A percentile compares a stretch with the other conserved stretches of the same genome.
Evolutionary conservation across 2,888 invertebrate genomes (phyloP).

Genomic region (Apotomis capreana): DNA sequence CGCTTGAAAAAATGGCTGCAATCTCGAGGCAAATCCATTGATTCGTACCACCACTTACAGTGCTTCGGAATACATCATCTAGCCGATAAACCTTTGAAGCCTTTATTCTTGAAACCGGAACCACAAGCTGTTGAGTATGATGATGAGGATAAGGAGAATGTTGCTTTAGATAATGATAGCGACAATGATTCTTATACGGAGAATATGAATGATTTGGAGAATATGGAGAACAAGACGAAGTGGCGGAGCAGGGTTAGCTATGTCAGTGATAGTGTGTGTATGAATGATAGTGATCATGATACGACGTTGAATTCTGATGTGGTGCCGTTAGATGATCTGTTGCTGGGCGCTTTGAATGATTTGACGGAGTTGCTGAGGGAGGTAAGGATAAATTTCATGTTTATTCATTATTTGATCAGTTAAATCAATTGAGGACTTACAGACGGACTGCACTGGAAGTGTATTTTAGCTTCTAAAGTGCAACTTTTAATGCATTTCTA

Average conservation of each 20-base stretch:
- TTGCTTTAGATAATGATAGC: constrained; percentile 69
- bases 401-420: no score
- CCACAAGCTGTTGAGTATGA: constrained; percentile 53
- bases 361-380: constrained; percentile 78
- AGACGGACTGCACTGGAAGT: no score
- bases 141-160: constrained; percentile 81
- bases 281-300: constrained; percentile 60
- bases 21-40: constrained; percentile 76
- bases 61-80: constrained; percentile 77
- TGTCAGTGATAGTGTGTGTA: constrained; percentile 60
- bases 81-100: constrained; percentile 47
- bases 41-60: constrained; percentile 79
- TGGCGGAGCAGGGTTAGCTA: constrained; percentile 65
- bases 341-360: constrained; percentile 78
- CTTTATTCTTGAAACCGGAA: constrained; percentile 46
- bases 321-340: constrained; percentile 60
- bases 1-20: constrained; percentile 79
- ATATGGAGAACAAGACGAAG: constrained; percentile 57
- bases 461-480: no score
- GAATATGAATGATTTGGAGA: constrained; percentile 64
- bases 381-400: constrained; percentile 60
- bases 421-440: no score
- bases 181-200: constrained; percentile 72
- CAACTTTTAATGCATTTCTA: no score
- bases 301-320: constrained; percentile 58